Percentiles rank a stretch among this genome's conserved stretches.
Evolutionary conservation across 2,113 vertebrate species (phyloP).

Genomic region (Strix uralensis): DNA sequence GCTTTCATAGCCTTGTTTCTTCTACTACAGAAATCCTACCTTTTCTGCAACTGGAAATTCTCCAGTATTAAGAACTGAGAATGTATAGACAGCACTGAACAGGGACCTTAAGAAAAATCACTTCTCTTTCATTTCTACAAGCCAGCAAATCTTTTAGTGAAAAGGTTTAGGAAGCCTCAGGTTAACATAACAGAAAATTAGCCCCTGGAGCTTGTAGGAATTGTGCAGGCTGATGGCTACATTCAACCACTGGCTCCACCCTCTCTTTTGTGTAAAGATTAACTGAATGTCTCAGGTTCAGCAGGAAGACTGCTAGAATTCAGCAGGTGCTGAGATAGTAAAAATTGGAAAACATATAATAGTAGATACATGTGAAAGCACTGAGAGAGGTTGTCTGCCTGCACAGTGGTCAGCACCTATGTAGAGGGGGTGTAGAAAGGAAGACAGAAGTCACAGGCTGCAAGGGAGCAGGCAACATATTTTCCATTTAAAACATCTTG

Average conservation of each 20-base stretch:
- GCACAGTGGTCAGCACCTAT: neutral
- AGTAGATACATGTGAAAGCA: neutral
- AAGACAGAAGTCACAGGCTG: neutral
- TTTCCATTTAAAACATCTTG: neutral
- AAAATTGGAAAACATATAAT: neutral
- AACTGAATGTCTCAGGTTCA: neutral
- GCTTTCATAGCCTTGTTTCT: neutral
- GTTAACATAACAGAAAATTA: neutral
- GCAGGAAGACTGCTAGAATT: neutral
- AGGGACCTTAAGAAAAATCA: neutral
- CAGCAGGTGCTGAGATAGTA: neutral
- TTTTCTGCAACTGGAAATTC: neutral
- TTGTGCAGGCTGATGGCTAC: neutral
- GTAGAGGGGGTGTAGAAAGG: neutral
- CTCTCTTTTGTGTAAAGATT: neutral
- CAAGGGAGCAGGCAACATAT: neutral
- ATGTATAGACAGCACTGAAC: neutral
- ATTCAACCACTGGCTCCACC: neutral
- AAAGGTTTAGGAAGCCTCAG: neutral
- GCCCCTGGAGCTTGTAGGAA: neutral
- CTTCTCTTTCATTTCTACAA: neutral
- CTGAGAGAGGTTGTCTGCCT: neutral
- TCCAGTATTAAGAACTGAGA: neutral
- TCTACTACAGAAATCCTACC: neutral
- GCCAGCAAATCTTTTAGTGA: neutral